A percentile compares a stretch with the other conserved stretches of the same genome.
These are phyloP conservation scores for Alethe diademata DNA, from an alignment of 2,113 vertebrate species.

Conservation along the genomic window DNA sequence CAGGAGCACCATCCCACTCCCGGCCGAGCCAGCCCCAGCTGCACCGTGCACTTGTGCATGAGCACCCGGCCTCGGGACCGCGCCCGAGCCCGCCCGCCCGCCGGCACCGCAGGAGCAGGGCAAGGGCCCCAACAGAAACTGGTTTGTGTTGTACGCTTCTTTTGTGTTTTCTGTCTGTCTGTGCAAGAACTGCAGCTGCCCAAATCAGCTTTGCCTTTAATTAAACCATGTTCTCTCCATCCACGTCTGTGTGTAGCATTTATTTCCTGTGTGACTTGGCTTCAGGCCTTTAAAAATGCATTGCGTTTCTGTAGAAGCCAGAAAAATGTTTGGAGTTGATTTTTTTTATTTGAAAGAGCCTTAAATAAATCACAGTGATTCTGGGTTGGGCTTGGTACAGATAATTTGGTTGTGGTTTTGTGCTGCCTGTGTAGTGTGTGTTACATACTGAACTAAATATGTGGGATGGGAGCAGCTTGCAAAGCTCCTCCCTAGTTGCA, in stretches of 20 bases:
- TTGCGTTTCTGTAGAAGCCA: not conserved
- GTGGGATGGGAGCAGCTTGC: not conserved
- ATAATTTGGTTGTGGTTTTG: not conserved
- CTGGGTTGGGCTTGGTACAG: not conserved
- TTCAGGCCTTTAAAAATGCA: not conserved
- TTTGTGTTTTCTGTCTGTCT: conserved; percentile 83
- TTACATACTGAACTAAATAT: not conserved
- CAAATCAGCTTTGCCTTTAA: conserved; percentile 93
- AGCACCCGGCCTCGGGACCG: conserved; percentile 75
- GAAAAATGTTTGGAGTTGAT: not conserved
- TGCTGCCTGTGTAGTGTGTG: not conserved
- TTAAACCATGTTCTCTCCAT: conserved; percentile 87
- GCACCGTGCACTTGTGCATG: conserved; percentile 77
- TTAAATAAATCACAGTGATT: not conserved
- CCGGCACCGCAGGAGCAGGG: conserved; percentile 25
- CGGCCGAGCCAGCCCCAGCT: conserved; percentile 49
- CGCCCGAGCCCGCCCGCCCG: not conserved
- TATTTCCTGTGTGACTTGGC: not conserved
- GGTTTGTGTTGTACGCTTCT: conserved; percentile 81
- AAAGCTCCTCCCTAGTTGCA: not conserved
- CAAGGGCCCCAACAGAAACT: conserved; percentile 69
- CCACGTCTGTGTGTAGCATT: conserved; percentile 53
- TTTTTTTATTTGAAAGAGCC: not conserved
- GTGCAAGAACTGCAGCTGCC: conserved; percentile 87
- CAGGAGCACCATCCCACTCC: conserved; percentile 51